Evolutionary conservation across 2,113 vertebrate species (phyloP).

Genomic region (Scophthalmus maximus): DNA sequence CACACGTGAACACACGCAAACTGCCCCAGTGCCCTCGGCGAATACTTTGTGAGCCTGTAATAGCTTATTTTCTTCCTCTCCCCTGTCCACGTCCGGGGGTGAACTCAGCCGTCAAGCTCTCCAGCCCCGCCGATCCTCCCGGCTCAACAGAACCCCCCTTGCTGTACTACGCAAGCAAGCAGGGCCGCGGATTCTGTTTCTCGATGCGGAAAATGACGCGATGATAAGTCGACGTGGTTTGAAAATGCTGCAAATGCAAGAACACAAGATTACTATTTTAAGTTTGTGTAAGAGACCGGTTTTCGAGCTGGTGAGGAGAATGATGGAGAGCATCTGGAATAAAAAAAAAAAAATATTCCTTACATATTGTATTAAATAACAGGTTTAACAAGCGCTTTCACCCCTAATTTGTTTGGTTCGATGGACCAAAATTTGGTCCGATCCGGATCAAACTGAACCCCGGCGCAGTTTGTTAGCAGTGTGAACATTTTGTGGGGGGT

Average conservation of each 20-base stretch:
- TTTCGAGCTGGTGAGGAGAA: background rate
- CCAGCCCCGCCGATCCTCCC: conserved; percentile 33
- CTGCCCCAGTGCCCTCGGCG: conserved; percentile 36
- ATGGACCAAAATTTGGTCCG: no score
- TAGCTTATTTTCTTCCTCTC: conserved; percentile 68
- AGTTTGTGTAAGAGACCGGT: background rate
- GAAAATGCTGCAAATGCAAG: conserved; percentile 17
- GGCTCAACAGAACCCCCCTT: conserved; percentile 45
- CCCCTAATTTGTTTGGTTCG: no score
- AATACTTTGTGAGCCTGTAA: conserved; percentile 59
- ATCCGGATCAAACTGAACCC: no score
- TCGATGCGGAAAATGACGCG: conserved; percentile 1
- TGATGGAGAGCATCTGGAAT: conserved; percentile 10
- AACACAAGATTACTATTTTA: background rate
- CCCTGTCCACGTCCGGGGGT: conserved; percentile 53
- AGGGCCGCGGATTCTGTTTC: conserved; percentile 34
- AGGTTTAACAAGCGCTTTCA: no score
- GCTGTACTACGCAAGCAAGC: conserved; percentile 42
- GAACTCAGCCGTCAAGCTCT: conserved; percentile 52
- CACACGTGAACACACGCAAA: conserved; percentile 22
- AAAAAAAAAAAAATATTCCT: background rate
- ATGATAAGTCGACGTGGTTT: background rate
- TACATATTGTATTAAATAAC: conserved; percentile 16
- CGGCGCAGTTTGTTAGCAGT: no score
- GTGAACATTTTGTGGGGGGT: no score